These are phyloP conservation scores for Hydrochoerus hydrochaeris DNA, from an alignment of 2,113 vertebrate genomes.

Conservation along the genomic window DNA sequence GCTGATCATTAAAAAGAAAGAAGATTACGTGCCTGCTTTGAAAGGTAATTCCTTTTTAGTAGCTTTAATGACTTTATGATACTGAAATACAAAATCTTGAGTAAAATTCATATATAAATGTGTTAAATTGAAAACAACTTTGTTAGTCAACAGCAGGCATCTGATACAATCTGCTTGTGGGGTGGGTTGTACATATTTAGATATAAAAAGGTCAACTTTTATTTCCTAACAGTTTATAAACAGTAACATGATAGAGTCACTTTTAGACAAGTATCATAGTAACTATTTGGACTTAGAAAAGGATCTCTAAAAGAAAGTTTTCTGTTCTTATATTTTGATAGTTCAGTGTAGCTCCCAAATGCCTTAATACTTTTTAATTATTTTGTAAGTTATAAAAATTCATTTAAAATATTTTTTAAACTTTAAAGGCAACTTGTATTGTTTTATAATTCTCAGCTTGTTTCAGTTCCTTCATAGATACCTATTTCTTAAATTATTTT, in stretches of 20 bases:
- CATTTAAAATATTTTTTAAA: background rate
- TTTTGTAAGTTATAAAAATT: slow-evolving; percentile 23
- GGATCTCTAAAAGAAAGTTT: slow-evolving; percentile 12
- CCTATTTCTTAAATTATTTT: background rate
- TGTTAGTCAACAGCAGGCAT: slow-evolving; percentile 35
- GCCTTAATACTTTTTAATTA: slow-evolving; percentile 34
- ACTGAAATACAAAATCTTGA: slow-evolving; percentile 29
- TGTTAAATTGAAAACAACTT: slow-evolving; percentile 56
- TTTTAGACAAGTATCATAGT: slow-evolving; percentile 1
- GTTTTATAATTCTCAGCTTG: background rate
- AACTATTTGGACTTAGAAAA: slow-evolving; percentile 11
- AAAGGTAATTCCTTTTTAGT: slow-evolving; percentile 90
- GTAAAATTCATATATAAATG: slow-evolving; percentile 33
- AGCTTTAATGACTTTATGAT: slow-evolving; percentile 57
- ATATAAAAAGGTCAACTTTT: slow-evolving; percentile 44
- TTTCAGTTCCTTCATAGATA: background rate
- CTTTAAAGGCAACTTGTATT: background rate
- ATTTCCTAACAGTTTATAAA: background rate
- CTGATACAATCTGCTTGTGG: background rate
- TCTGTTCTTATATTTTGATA: slow-evolving; percentile 33
- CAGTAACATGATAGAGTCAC: slow-evolving; percentile 6
- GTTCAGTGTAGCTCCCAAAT: background rate
- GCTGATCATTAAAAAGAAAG: slow-evolving; percentile 88
- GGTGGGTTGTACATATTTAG: slow-evolving; percentile 31
- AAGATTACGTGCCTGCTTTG: slow-evolving; percentile 95